Evolutionary conservation across 2,113 vertebrate genomes (phyloP), one percentile per base, ranked within the genome.

Genomic region (Thymallus thymallus): DNA sequence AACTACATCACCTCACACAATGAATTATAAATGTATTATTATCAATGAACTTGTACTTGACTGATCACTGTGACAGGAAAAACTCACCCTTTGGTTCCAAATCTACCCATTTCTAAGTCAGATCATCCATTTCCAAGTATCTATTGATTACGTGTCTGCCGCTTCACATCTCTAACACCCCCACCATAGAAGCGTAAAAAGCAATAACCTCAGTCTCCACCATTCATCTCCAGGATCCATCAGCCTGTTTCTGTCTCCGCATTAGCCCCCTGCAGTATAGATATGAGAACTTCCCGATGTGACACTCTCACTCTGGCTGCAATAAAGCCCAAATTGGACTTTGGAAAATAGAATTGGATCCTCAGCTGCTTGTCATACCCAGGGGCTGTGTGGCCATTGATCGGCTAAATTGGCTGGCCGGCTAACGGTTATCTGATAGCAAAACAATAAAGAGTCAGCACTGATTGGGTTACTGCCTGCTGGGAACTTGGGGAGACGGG

Each of bases 311-410:
- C 65, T 58, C 69, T 60, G 61, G 3, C 4, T 26, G 74, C 75
- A 75, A 73, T 86, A 84, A 78, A 81, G 77, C 67, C 45, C 67
- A 75, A 83, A 88, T 84, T 60, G 75, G 76, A 84, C 20, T 74
- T 80, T 45, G 70, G 58, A 68, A 82, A 85, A 87, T 80, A 69
- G 84, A 88, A 89, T 77, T 71, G 72, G 48, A 85, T 80, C 72
- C 61, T 73, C 48, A 70, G 76, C 68, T 82, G n/a, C 69, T 68
- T 73, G 77, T 78, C 68, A 72, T 71, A 51, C 75, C 76, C 78
- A 41, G 29, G 71, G 70, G 78, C 73, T 73, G 7, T 76, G 60
- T 79, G 69, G 45, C 64, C 66, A 84, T 84, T 71, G 80, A 83
- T 82, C 2, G 64, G 67, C 72, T 84, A 82, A 86, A 86, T 87